phyloP scores from a whole-genome alignment of 2,888 invertebrate species.

The Campoletis raptor region DNA sequence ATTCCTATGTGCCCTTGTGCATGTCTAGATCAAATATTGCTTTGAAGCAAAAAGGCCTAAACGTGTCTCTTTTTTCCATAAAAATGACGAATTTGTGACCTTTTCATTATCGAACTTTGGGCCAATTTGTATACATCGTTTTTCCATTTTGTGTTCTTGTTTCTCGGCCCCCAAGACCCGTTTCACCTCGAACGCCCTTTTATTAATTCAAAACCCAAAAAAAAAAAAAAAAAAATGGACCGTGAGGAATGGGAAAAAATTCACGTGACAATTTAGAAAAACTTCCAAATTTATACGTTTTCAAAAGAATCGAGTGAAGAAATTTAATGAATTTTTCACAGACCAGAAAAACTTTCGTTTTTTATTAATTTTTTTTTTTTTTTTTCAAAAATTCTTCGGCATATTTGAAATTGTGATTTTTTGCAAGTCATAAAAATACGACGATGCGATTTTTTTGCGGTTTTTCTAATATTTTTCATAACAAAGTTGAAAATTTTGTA shows the following conservation, averaged over 20 bases:
- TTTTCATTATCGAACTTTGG: not conserved
- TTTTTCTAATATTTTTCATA: no score
- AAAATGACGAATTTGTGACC: not conserved
- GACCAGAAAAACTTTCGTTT: no score
- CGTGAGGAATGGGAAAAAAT: not conserved
- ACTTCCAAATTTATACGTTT: no score
- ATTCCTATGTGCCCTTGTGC: not conserved
- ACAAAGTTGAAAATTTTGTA: not conserved
- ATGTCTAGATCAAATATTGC: not conserved
- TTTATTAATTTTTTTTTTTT: no score
- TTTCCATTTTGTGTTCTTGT: slow-evolving; percentile 9
- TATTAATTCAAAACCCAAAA: not conserved
- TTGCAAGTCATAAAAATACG: no score
- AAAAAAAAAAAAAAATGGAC: no score
- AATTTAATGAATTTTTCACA: no score
- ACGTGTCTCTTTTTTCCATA: not conserved
- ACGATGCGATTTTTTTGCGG: no score
- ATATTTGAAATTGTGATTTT: no score
- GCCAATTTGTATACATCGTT: not conserved
- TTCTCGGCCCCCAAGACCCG: slow-evolving; percentile 1
- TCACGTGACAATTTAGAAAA: not conserved
- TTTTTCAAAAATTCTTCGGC: no score
- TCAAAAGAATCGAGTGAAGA: no score
- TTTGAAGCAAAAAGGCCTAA: not conserved
- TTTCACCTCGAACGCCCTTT: not conserved